phyloP scores from a whole-genome alignment of 2,888 invertebrate genomes.

The Aromia moschata region DNA sequence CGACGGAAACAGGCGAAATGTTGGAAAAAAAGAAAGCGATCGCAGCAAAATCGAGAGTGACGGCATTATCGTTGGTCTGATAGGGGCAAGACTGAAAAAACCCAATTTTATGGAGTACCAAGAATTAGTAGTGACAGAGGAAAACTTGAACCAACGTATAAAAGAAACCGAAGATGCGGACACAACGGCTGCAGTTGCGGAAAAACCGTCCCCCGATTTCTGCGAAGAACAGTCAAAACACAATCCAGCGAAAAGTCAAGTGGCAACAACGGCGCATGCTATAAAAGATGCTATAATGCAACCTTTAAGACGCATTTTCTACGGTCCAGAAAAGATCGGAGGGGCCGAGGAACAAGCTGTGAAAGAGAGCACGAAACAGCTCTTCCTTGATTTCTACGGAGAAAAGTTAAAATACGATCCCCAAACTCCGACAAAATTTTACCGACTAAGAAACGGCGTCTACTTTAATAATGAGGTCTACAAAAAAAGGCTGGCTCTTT shows the following conservation, averaged over 20 bases:
- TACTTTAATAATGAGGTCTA: slow-evolving; percentile 13
- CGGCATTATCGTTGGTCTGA: slow-evolving; percentile 65
- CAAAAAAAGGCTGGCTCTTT: slow-evolving; percentile 9
- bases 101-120: slow-evolving; percentile 70
- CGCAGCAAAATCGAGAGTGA: slow-evolving; percentile 57
- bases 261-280: too few relatives aligned
- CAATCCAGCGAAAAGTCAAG: too few relatives aligned
- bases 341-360: too few relatives aligned
- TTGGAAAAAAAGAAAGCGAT: slow-evolving; percentile 63
- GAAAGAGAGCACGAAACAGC: too few relatives aligned
- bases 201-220: slow-evolving; percentile 50
- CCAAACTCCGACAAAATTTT: slow-evolving; percentile 5
- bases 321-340: too few relatives aligned
- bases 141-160: slow-evolving; percentile 58
- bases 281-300: too few relatives aligned
- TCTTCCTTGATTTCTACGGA: slow-evolving; percentile 52
- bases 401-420: too few relatives aligned
- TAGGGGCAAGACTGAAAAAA: slow-evolving; percentile 67
- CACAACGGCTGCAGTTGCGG: slow-evolving; percentile 41
- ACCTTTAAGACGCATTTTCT: too few relatives aligned
- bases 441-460: background rate
- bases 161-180: slow-evolving; percentile 63
- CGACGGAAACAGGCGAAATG: slow-evolving; percentile 67
- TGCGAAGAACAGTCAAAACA: slow-evolving; percentile 45
- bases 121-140: slow-evolving; percentile 66